Base-by-base conservation (phyloP, 2,113 vertebrate genomes). In the Cinclus mexicanus region DNA sequence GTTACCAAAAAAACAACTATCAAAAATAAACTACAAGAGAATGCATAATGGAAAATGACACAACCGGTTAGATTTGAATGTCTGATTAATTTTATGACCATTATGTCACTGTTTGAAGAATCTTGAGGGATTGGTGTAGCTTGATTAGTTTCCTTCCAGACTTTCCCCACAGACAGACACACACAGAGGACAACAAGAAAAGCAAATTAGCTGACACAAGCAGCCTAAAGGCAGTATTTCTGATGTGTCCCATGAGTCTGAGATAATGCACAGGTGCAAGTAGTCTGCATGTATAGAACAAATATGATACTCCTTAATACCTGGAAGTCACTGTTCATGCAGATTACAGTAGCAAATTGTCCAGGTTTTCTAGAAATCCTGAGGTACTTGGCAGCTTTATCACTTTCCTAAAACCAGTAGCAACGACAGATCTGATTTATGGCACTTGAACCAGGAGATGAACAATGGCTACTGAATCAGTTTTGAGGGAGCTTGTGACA, bases 101-200 rank as follows among this genome's bases (percentile, higher is more conserved):
- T 80, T 72, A 63, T 28, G 57, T 14, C 53, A 86, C 26, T 39
- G 37, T 46, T 63, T 47, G 42, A 90, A 87, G 85, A 80, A 53
- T 81, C 81, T 46, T 31, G 67, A 78, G 71, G 67, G 65, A 71
- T 78, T 1, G 8, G 35, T 22, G 11, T 39, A 76, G 49, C 16
- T 82, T 39, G 18, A 71, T 56, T 55, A 83, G 47, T 24, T 90
- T 52, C 59, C 33, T 35, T n/a, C 4, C n/a, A 89, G 91, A 83
- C 89, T 94, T 47, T 90, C 72, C 83, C 76, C 69, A 63, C 24
- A 70, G 68, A 88, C 83, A 86, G 39, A 91, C 44, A 83, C 35
- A 83, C 65, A 95, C 47, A 79, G 71, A 88, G 41, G 52, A 93
- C 92, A 65, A 89, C 68, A 89, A 80, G 47, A 94, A 96, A 92